phyloP scores from a whole-genome alignment of 2,797 vertebrate species.

The Vultur gryphus region DNA sequence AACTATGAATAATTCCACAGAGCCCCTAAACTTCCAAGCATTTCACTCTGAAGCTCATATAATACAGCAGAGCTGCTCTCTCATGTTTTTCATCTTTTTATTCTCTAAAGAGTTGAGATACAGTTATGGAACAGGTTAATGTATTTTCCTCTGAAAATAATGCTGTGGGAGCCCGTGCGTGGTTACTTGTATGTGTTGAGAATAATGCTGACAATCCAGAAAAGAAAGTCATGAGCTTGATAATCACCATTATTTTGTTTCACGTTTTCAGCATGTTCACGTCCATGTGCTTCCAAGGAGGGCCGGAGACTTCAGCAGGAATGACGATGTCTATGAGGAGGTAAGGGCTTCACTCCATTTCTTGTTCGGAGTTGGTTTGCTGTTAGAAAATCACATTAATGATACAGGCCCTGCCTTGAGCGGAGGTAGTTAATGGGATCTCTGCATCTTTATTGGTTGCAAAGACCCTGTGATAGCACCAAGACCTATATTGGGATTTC shows the following conservation, averaged over 20 bases:
- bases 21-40: constrained; percentile 17
- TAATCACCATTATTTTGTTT: constrained; percentile 32
- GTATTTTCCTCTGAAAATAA: constrained; percentile 57
- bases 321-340: constrained; percentile 83
- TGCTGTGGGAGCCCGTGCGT: background rate
- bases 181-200: background rate
- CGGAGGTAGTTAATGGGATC: background rate
- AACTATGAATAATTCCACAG: constrained; percentile 51
- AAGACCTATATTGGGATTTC: background rate
- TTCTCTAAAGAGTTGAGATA: constrained; percentile 31
- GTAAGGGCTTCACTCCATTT: constrained; percentile 54
- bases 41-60: constrained; percentile 15
- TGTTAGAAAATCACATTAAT: background rate
- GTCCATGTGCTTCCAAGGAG: constrained; percentile 84
- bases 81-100: constrained; percentile 34
- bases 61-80: background rate
- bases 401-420: background rate
- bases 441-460: background rate
- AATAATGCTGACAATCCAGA: constrained; percentile 34
- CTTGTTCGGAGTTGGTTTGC: background rate
- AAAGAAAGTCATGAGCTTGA: background rate
- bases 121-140: constrained; percentile 36
- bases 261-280: constrained; percentile 82
- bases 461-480: background rate
- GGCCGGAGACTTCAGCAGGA: constrained; percentile 80